These are phyloP conservation scores for Peromyscus aztecus DNA, from an alignment of 2,797 vertebrate species.

Conservation along the genomic window DNA sequence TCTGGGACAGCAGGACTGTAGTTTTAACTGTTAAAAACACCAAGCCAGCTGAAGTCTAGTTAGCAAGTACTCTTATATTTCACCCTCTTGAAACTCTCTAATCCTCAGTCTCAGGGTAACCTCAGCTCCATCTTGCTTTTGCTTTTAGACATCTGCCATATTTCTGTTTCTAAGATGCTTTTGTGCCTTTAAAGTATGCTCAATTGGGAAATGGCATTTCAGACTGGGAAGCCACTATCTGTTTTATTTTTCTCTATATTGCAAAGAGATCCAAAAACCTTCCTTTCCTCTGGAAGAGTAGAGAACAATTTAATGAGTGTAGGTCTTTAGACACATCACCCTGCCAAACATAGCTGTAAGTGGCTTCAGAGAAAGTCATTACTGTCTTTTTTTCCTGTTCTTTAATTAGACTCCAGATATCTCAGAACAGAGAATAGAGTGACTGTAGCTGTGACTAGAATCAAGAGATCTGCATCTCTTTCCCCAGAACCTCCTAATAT, in stretches of 20 bases:
- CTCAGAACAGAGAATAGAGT: constrained; percentile 48
- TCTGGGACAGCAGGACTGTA: background rate
- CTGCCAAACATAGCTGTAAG: constrained; percentile 25
- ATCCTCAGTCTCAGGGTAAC: background rate
- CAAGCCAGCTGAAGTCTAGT: background rate
- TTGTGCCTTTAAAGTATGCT: background rate
- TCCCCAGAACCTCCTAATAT: background rate
- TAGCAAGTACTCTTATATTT: background rate
- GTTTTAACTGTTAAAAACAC: background rate
- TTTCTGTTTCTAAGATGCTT: background rate
- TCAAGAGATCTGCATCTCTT: constrained; percentile 6
- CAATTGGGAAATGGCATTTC: background rate
- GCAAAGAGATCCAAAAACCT: background rate
- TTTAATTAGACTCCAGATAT: constrained; percentile 49
- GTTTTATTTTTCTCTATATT: constrained; percentile 3
- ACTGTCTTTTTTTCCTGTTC: background rate
- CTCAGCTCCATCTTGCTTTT: background rate
- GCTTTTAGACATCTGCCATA: background rate
- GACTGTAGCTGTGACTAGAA: background rate
- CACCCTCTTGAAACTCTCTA: background rate
- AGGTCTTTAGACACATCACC: background rate
- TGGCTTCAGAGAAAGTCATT: constrained; percentile 20
- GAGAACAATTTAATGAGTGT: constrained; percentile 53
- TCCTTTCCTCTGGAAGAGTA: constrained; percentile 9
- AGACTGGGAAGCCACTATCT: background rate